Base-by-base conservation (phyloP, 2,797 vertebrate genomes). In the Psittacula echo region DNA sequence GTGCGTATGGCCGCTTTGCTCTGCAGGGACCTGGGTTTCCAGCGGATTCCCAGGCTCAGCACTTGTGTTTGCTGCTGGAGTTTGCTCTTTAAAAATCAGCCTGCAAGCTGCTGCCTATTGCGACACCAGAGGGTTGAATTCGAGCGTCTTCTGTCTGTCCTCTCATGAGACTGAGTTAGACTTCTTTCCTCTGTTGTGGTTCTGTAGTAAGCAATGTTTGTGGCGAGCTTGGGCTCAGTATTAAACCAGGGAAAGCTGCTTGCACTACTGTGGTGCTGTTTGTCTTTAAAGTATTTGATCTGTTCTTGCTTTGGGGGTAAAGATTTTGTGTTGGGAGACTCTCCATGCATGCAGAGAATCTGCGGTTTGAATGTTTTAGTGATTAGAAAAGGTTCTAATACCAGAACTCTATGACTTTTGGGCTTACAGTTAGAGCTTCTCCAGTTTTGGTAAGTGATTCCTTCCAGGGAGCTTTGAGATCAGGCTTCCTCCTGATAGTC, bases 371-470 rank as follows among this genome's bases (percentile, higher is more conserved):
- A 61, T 81, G 42, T 11, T 65, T 86, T 74, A 83, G 50, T 83
- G 82, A 62, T 93, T 48, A 89, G 53, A 71, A 96, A 79, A 92
- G 58, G n/a, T 93, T 95, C 39, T 96, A 44, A 51, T 84, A 67
- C 42, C 60, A 77, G 70, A 78, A 15, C 15, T 87, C 80, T 0
- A 1, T 91, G 76, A 45, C 54, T 78, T 74, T 73, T 53, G 90
- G 56, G 53, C 66, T 87, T 73, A 74, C 56, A 80, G 44, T 73
- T 95, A 95, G 71, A 13, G 19, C 30, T 72, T 58, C 62, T 81
- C 58, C 66, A 39, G 61, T 61, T 85, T 39, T 0, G 4, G 9
- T 30, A 58, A 68, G 44, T 51, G 77, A 34, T 73, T 94, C 88
- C 82, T 93, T 42, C 39, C 23, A 68, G n/a, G 50, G 85, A 68